Evolutionary conservation across 2,888 invertebrate species (phyloP), one percentile per base, ranked within the genome.

Genomic region (Ormia ochracea): DNA sequence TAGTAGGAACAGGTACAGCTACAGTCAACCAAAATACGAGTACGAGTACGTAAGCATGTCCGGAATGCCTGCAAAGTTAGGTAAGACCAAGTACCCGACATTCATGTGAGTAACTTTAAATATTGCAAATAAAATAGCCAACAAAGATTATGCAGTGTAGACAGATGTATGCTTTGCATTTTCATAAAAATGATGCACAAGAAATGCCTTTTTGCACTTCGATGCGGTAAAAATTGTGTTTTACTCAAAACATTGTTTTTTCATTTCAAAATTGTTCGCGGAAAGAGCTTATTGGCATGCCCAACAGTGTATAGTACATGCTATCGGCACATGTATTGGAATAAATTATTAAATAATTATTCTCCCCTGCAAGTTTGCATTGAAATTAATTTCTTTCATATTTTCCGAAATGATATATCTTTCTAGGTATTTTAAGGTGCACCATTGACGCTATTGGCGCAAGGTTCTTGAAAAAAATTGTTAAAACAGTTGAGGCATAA

Each of bases 21-120:
- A 52, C 38, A 52, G n/a, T 17, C 21, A 58, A 58, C 38, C 38
- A 66, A 43, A 58, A n/a, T n/a, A n/a, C n/a, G n/a, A n/a, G n/a
- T n/a, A n/a, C n/a, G n/a, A n/a, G n/a, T 63, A 70, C 70, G 76
- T 63, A 63, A 56, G 63, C 63, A 77, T 70, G 76, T 50, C 48
- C 23, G 69, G 76, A 77, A 77, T 77, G 69, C 63, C 33, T 48
- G 76, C 56, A 70, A 59, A 76, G 69, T 70, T 50, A 65, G 69
- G 43, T 70, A 63, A 63, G 56, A 31, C 48, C 63, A 33, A 26
- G 56, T 63, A 31, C 48, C 48, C 56, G 38, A 50, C 48, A 70
- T 48, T 38, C 45, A 45, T 61, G 41, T 63, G 41, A 41, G 48
- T 58, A 48, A 63, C 45, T 33, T 63, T 50, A 56, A 56, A 56